Percentiles rank a stretch among this genome's conserved stretches.
Evolutionary conservation across 1,140 invertebrate genomes (phyloP).

Genomic region (Araneus ventricosus): DNA sequence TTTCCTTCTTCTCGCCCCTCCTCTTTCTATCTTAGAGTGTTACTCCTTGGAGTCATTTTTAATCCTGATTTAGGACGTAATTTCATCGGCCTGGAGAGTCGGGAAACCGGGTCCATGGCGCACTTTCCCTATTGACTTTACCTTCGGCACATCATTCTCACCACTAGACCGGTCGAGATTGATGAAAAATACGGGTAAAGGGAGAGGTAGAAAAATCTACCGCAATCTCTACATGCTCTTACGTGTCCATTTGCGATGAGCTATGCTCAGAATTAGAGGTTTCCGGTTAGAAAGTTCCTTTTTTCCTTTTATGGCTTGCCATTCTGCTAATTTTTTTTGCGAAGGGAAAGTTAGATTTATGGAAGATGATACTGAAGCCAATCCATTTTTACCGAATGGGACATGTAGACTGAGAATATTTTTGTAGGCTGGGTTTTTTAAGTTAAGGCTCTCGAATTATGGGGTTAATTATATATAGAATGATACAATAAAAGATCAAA

Average conservation of each 20-base stretch:
- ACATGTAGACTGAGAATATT: no score
- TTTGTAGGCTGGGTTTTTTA: no score
- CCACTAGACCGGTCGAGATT: constrained; percentile 33
- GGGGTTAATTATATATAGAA: no score
- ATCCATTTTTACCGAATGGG: background rate
- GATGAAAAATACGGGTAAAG: constrained; percentile 49
- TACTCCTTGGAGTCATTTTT: constrained; percentile 72
- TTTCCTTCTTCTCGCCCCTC: constrained; percentile 51
- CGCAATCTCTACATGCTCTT: constrained; percentile 25
- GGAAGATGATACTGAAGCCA: background rate
- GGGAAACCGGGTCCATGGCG: constrained; percentile 20
- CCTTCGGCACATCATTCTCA: constrained; percentile 68
- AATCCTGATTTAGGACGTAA: constrained; percentile 74
- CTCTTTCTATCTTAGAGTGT: constrained; percentile 40
- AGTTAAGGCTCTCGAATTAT: no score
- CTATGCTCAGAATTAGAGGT: constrained; percentile 20
- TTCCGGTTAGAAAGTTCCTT: background rate
- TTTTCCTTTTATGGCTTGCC: constrained; percentile 5
- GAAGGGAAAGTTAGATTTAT: background rate
- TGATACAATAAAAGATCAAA: no score
- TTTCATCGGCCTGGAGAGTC: constrained; percentile 60
- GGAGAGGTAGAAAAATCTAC: constrained; percentile 3
- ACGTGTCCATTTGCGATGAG: constrained; percentile 46
- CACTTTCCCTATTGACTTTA: constrained; percentile 66
- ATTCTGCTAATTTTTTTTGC: background rate